Base-by-base conservation (phyloP, 1,140 invertebrate genomes). In the Galleria mellonella region DNA sequence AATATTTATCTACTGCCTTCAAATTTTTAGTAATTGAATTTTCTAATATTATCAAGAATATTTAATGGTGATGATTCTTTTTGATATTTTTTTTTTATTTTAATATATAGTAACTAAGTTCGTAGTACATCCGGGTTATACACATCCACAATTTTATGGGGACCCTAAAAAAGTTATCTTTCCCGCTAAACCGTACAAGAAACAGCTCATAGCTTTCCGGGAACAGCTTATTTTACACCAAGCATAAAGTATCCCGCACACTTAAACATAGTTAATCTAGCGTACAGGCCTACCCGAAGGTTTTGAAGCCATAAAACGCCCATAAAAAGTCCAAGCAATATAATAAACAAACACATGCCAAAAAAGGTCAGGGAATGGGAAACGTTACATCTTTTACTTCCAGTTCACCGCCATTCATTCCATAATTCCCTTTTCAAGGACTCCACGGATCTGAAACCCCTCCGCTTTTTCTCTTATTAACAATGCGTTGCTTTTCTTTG, bases 401-500 rank as follows among this genome's bases (percentile, higher is more conserved):
- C 55, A 48, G 33, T 31, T 43, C 43, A 29, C 47, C 43, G 52
- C 55, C 49, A 57, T 65, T 62, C 61, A 59, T 62, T 54, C 48
- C 57, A 58, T 65, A 57, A 62, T 65, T 61, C 56, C 53, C 49
- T 52, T 59, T 50, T 48, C 39, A 52, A 59, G 54, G 47, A 39
- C 33, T 45, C 43, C 37, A 37, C 17, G 17, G 44, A 49, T 47
- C 52, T 52, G 58, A 55, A 48, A 14, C 38, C 38, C 52, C 43
- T 32, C 47, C 44, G 35, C 51, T 23, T 23, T 23, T 23, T 6
- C 52, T 51, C 53, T 62, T 62, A 69, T 69, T 72, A 66, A 66
- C 57, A 64, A 67, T 59, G 55, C 63, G 61, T 55, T 41, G 41
- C 28, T 41, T 47, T 57, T 55, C 55, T 45, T 49, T 58, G 51